Evolutionary conservation across 2,113 vertebrate genomes (phyloP), one percentile per base, ranked within the genome.

Genomic region (Colius striatus): DNA sequence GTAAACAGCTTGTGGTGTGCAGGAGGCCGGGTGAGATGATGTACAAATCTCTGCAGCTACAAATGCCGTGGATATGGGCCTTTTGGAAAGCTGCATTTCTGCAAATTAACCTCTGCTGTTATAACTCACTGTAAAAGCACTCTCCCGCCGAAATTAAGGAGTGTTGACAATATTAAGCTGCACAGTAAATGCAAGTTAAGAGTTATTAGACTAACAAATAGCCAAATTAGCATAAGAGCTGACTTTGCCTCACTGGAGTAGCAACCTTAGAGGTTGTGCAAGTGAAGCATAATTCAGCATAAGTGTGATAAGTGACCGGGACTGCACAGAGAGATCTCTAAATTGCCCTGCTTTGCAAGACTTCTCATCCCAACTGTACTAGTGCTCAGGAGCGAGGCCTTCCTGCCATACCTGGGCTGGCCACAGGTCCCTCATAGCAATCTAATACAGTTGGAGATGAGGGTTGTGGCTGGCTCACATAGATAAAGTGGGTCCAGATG

Each of bases 141-240:
- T 87, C 73, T 65, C 66, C 29, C 34, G 67, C 61, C 1, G 2
- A 87, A 92, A 84, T 82, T 89, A 91, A 78, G 61, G 65, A 73
- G 26, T 30, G 87, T 61, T 89, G 81, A 89, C 74, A 71, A 48
- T 71, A 89, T 91, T 92, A 89, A 91, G 84, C 70, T 32, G 34
- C 84, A 60, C 61, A 87, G 65, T 81, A 96, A 94, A 91, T 21
- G 81, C 80, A 89, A 91, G 48, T 60, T 60, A 89, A 92, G 81
- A 77, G 90, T 91, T 95, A 92, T 94, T 90, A 81, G 58, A 91
- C 62, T 89, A 96, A 91, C 87, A 88, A 81, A 94, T 66, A 92
- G 80, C 61, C 55, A 67, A 48, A 89, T 95, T 95, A 95, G 73
- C 83, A 66, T 87, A 94, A 86, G 25, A 92, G 77, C 83, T 89